A percentile compares a stretch with the other conserved stretches of the same genome.
These are phyloP conservation scores for Venustoraphidia nigricollis DNA, from an alignment of 2,888 invertebrate genomes.

Conservation along the genomic window DNA sequence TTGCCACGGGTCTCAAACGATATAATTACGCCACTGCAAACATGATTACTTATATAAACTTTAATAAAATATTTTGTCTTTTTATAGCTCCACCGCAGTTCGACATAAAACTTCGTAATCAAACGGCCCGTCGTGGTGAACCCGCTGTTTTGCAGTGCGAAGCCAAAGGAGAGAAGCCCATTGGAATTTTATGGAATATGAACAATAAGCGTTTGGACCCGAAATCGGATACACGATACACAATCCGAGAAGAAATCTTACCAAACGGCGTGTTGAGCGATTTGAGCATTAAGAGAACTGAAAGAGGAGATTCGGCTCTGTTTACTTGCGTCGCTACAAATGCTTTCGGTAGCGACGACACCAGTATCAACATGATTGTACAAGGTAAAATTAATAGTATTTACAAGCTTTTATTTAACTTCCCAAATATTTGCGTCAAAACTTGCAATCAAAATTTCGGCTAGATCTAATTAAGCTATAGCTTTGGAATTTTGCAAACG, in stretches of 20 bases:
- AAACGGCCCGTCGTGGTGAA: constrained; percentile 80
- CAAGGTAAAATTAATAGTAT: constrained; percentile 42
- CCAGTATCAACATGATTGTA: constrained; percentile 89
- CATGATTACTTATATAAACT: background rate
- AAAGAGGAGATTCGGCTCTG: constrained; percentile 74
- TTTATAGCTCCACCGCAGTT: constrained; percentile 78
- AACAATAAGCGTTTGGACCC: constrained; percentile 84
- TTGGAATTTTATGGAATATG: constrained; percentile 90
- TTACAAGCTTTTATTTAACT: too few species aligned
- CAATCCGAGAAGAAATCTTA: constrained; percentile 74
- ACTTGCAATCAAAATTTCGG: too few species aligned
- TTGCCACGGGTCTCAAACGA: too few species aligned
- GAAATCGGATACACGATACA: constrained; percentile 74
- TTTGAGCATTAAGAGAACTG: constrained; percentile 76
- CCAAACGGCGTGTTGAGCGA: constrained; percentile 79
- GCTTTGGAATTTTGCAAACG: too few species aligned
- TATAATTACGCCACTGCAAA: too few species aligned
- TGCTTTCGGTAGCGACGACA: constrained; percentile 85
- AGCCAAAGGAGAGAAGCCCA: constrained; percentile 88
- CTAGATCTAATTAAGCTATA: too few species aligned
- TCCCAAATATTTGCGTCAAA: too few species aligned
- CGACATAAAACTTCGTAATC: constrained; percentile 80
- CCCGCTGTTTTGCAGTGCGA: constrained; percentile 84
- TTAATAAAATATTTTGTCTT: constrained; percentile 2
- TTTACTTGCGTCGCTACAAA: constrained; percentile 89